Base-by-base conservation (phyloP, 2,113 vertebrate species). In the Eublepharis macularius region DNA sequence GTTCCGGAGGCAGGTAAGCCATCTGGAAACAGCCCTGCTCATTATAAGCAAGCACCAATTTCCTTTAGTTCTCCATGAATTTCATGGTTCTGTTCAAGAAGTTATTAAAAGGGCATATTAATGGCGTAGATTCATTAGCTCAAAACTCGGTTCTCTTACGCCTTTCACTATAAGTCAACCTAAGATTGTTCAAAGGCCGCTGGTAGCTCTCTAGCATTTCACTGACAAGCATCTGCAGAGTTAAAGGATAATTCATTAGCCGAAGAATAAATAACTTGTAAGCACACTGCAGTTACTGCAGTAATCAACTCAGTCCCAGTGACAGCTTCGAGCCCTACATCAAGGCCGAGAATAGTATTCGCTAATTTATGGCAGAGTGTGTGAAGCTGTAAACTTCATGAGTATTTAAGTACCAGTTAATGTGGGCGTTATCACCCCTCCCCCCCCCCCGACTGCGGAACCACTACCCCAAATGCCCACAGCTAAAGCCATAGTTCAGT, bases 211-310 rank as follows among this genome's bases (percentile, higher is more conserved):
- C 32, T 47, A 82, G 16, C 65, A 68, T 76, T 86, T 83, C 24
- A 60, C 8, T 82, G 66, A 63, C 41, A 11, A 69, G 8, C 26
- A 9, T 80, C 80, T 47, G 8, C 24, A 89, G 74, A 73, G 81
- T 89, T 90, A 65, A 81, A 90, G 19, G 34, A 69, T 80, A 83
- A 83, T 0, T 83, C 87, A 68, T 72, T 87, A 88, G 41, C 60
- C 81, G 17, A 86, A 75, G 1, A 86, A 49, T 19, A 88, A 91
- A 80, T 65, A 92, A 77, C 12, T 88, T 86, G 6, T 2, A 0
- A 76, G 82, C 78, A 90, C 2, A 36, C 9, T 81, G 39, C 57
- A 88, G 54, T 74, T 81, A 4, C 47, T 85, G 24, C 4, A 79
- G 63, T 80, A 90, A 86, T 80, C 76, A 73, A 32, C 51, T 73